Conservation (phyloP, 2,113 vertebrate species). For the Seriola aureovittata region DNA sequence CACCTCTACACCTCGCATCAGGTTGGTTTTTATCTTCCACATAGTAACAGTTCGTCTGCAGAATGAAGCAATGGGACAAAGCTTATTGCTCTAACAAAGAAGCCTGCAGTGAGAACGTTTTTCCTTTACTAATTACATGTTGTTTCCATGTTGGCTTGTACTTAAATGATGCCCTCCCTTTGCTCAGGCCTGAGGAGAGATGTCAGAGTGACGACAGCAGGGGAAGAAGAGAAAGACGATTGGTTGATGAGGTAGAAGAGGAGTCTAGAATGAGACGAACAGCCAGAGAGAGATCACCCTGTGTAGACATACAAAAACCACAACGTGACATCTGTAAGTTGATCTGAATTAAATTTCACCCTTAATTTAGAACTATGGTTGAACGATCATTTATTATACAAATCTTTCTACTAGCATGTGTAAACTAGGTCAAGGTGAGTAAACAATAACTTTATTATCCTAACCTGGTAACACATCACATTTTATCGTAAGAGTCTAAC, state of each 20-base stretch:
- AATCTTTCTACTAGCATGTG: too few species aligned
- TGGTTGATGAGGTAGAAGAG: not conserved
- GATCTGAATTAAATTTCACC: not conserved
- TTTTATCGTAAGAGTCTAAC: too few species aligned
- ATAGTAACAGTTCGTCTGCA: not conserved
- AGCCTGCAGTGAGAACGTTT: not conserved
- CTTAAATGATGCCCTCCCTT: not conserved
- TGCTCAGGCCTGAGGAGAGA: constrained; percentile 43
- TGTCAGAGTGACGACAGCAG: not conserved
- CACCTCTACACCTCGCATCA: constrained; percentile 42
- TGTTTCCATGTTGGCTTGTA: not conserved
- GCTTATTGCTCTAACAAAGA: not conserved
- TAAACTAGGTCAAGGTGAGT: too few species aligned
- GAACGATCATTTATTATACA: not conserved
- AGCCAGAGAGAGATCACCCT: constrained; percentile 62
- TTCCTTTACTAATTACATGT: not conserved
- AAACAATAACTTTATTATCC: too few species aligned
- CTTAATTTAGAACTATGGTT: not conserved
- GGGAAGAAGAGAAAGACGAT: constrained; percentile 29
- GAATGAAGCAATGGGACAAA: not conserved
- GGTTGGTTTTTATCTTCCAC: constrained; percentile 66
- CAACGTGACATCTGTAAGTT: constrained; percentile 79
- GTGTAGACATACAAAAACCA: constrained; percentile 60
- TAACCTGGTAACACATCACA: too few species aligned
- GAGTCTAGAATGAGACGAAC: not conserved